phyloP scores from a whole-genome alignment of 2,113 vertebrate species.

The Elanus axillaris region DNA sequence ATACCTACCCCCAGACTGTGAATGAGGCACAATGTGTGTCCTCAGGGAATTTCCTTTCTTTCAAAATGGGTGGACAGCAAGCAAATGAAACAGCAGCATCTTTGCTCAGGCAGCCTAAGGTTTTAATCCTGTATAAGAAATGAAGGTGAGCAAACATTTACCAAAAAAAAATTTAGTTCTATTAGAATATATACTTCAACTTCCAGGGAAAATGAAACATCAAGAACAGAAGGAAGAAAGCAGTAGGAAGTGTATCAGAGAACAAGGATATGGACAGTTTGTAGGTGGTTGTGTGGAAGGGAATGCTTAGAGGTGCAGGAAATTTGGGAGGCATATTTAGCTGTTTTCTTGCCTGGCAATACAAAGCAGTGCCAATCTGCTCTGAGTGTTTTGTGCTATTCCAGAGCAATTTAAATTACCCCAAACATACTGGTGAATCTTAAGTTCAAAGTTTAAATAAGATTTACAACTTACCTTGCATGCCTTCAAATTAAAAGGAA shows the following conservation, averaged over 20 bases:
- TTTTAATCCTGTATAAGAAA: neutral
- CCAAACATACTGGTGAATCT: neutral
- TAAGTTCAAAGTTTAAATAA: neutral
- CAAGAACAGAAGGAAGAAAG: neutral
- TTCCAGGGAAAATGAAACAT: neutral
- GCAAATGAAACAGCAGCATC: neutral
- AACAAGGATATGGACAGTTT: neutral
- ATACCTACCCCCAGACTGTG: neutral
- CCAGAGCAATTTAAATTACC: neutral
- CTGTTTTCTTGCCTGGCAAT: neutral
- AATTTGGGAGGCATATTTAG: neutral
- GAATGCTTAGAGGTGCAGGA: neutral
- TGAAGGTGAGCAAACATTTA: neutral
- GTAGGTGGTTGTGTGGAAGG: neutral
- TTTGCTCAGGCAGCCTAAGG: neutral
- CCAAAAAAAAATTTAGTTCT: neutral
- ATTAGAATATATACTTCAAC: neutral
- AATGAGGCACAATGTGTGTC: neutral
- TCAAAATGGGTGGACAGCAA: neutral
- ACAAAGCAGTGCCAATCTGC: neutral
- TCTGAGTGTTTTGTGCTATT: neutral
- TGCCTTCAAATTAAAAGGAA: neutral
- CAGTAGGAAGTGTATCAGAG: neutral
- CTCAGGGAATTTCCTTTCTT: neutral
- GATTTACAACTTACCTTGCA: neutral